A percentile compares a stretch with the other conserved stretches of the same genome.
Evolutionary conservation across 1,140 invertebrate genomes (phyloP).

Genomic region (Aphelenchoides avenae): DNA sequence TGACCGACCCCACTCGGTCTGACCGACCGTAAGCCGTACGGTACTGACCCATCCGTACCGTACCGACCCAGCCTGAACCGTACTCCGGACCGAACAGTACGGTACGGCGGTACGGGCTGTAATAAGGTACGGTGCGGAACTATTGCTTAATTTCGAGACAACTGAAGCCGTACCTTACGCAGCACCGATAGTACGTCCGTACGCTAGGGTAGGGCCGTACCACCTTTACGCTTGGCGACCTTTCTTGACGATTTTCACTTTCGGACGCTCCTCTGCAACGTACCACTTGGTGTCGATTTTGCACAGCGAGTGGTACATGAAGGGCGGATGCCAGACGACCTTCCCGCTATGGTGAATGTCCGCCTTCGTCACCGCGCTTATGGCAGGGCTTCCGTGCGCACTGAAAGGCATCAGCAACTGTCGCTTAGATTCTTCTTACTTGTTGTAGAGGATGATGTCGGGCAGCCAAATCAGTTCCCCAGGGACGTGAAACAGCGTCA

Average conservation of each 20-base stretch:
- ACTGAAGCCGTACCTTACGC: neutral
- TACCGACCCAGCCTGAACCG: too few species aligned
- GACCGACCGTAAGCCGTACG: too few species aligned
- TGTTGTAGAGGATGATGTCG: slow-evolving; percentile 86
- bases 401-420: slow-evolving; percentile 14
- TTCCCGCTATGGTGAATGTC: slow-evolving; percentile 38
- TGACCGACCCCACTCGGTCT: too few species aligned
- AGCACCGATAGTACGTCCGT: too few species aligned
- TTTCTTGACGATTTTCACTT: too few species aligned
- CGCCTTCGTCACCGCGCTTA: slow-evolving; percentile 36
- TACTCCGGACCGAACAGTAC: too few species aligned
- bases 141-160: too few species aligned
- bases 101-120: too few species aligned
- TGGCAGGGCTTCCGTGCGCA: slow-evolving; percentile 51
- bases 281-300: slow-evolving; percentile 55
- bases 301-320: slow-evolving; percentile 54
- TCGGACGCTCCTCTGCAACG: neutral
- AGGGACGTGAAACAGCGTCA: slow-evolving; percentile 65
- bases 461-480: slow-evolving; percentile 68
- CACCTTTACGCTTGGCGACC: too few species aligned
- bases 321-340: slow-evolving; percentile 52
- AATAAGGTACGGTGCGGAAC: too few species aligned
- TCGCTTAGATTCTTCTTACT: neutral
- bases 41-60: too few species aligned
- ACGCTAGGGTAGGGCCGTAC: too few species aligned